A percentile compares a stretch with the other conserved stretches of the same genome.
Evolutionary conservation across 2,797 vertebrate species (phyloP).

Genomic region (Melanotaenia pygmaea): DNA sequence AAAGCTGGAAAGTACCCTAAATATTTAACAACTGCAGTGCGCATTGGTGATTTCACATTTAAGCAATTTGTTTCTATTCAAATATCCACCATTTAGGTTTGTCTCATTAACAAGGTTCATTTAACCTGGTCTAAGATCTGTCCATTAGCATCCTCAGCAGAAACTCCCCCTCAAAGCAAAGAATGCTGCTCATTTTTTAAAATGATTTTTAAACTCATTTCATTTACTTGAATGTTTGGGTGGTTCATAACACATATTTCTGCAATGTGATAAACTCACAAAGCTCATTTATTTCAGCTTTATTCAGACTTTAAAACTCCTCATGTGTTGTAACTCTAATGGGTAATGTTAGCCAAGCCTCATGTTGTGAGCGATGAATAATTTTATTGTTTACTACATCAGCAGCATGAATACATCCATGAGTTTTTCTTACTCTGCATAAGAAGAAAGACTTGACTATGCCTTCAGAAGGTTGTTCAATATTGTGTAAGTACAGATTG

Average conservation of each 20-base stretch:
- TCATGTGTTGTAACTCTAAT: neutral
- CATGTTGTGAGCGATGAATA: neutral
- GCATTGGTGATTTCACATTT: neutral
- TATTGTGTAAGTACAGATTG: constrained; percentile 6
- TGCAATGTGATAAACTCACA: neutral
- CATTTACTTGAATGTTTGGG: neutral
- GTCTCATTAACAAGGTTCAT: neutral
- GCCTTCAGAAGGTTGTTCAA: constrained; percentile 20
- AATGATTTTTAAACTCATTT: neutral
- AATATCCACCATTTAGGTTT: neutral
- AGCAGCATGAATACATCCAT: constrained; percentile 6
- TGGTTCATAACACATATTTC: neutral
- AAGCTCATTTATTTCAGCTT: neutral
- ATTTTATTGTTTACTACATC: constrained; percentile 17
- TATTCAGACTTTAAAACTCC: neutral
- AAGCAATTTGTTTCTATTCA: neutral
- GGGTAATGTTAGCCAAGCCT: constrained; percentile 8
- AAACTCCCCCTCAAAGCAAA: neutral
- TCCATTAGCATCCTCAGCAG: neutral
- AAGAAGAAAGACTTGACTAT: constrained; percentile 8
- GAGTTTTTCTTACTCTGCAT: constrained; percentile 1
- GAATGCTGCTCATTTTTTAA: neutral
- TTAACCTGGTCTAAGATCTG: neutral
- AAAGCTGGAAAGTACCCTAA: neutral
- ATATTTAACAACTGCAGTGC: neutral